phyloP scores from a whole-genome alignment of 2,113 vertebrate species.

The Hyaena hyaena region DNA sequence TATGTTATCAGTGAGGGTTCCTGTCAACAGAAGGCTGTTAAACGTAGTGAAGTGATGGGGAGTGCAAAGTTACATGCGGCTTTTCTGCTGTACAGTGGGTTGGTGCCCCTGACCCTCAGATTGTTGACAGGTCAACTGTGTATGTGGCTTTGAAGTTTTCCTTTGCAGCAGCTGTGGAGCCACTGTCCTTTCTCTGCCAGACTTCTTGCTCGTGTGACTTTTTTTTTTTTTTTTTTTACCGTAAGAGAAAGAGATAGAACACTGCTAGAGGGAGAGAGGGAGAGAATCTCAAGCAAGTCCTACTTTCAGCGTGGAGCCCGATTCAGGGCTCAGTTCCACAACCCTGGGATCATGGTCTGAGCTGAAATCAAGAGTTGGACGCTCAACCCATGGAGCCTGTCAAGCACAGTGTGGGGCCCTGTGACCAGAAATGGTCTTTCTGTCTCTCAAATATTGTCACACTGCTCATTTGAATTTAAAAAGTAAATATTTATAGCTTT shows the following conservation, averaged over 20 bases:
- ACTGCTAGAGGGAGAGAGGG: no score
- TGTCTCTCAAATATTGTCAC: neutral
- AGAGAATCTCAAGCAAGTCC: no score
- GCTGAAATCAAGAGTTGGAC: no score
- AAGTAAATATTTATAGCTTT: neutral
- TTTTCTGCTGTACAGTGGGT: neutral
- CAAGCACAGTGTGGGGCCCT: neutral
- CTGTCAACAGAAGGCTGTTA: neutral
- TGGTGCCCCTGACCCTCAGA: neutral
- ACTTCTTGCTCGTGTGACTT: neutral
- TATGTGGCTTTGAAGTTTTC: neutral
- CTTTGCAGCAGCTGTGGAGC: neutral
- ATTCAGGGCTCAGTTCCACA: no score
- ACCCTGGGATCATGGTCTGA: no score
- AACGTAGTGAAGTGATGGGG: neutral
- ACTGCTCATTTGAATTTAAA: conserved; percentile 31
- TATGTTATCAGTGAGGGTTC: neutral
- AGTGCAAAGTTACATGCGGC: neutral
- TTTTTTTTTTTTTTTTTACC: no score
- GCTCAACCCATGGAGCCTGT: neutral
- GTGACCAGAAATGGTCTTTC: neutral
- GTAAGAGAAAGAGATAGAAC: no score
- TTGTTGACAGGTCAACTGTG: neutral
- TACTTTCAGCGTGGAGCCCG: no score
- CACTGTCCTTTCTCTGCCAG: neutral